Evolutionary conservation across 1,140 invertebrate species (phyloP).

Genomic region (Brachionus koreanus): DNA sequence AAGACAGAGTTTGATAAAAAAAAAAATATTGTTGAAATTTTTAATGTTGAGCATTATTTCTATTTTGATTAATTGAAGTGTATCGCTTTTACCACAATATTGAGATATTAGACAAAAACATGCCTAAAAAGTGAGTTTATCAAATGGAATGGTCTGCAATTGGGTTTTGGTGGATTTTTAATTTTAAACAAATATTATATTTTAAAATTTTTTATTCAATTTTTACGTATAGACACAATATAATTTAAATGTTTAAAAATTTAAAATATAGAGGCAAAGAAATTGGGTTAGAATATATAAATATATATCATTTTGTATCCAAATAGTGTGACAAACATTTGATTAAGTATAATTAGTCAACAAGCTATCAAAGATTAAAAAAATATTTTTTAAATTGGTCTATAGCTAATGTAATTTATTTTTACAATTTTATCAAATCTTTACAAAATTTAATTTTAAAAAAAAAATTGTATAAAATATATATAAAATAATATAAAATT

Average conservation of each 20-base stretch:
- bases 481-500: constrained; percentile 1
- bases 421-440: constrained; percentile 24
- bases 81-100: too few species aligned
- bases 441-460: constrained; percentile 8
- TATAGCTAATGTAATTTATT: constrained; percentile 8
- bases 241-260: not conserved
- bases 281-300: not conserved
- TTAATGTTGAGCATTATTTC: too few species aligned
- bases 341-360: not conserved
- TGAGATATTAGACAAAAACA: too few species aligned
- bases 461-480: constrained; percentile 1
- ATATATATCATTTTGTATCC: not conserved
- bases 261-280: not conserved
- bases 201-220: not conserved
- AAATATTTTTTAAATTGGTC: not conserved
- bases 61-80: too few species aligned
- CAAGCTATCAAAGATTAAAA: not conserved
- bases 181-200: not conserved
- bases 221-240: not conserved
- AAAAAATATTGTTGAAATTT: too few species aligned
- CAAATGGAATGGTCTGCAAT: too few species aligned
- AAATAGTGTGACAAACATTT: not conserved
- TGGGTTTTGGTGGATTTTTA: too few species aligned
- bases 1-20: too few species aligned
- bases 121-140: too few species aligned